Percentiles rank a stretch among this genome's conserved stretches.
Conservation (phyloP, 2,113 vertebrate genomes). For the Colaptes auratus region DNA sequence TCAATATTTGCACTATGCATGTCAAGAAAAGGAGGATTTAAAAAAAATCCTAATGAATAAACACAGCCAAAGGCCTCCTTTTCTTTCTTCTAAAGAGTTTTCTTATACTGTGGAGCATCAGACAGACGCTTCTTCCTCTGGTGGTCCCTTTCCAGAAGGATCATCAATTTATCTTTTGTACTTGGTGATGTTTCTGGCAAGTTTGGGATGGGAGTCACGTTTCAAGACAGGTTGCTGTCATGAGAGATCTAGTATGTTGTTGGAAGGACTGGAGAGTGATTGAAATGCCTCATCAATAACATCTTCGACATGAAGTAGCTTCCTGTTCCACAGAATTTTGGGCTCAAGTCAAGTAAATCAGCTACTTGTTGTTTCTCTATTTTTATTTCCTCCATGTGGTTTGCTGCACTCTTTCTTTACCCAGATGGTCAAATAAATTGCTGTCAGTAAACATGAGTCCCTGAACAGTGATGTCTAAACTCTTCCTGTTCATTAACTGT, state of each 20-base stretch:
- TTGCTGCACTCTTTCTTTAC: conserved; percentile 56
- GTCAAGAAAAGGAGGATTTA: conserved; percentile 6
- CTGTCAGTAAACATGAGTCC: conserved; percentile 57
- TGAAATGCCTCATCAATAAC: conserved; percentile 61
- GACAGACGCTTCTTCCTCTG: conserved; percentile 7
- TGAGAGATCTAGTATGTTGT: conserved; percentile 37
- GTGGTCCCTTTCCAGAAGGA: conserved; percentile 47
- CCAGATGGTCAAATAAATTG: conserved; percentile 67
- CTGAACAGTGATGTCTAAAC: conserved; percentile 21
- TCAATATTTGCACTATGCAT: conserved; percentile 51
- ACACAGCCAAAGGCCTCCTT: conserved; percentile 15
- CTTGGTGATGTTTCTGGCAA: background rate
- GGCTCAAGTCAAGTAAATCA: conserved; percentile 44
- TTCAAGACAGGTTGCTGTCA: conserved; percentile 53
- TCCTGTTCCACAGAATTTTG: conserved; percentile 30
- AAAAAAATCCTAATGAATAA: conserved; percentile 28
- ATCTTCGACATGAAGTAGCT: conserved; percentile 57
- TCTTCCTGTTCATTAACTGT: conserved; percentile 44
- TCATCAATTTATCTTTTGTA: conserved; percentile 67
- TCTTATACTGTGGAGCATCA: conserved; percentile 19
- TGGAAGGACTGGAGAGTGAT: conserved; percentile 35
- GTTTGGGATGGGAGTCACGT: conserved; percentile 61
- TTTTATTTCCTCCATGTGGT: conserved; percentile 55
- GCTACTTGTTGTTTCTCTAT: conserved; percentile 51
- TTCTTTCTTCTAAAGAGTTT: conserved; percentile 19